Percentiles rank a stretch among this genome's conserved stretches.
phyloP scores from a whole-genome alignment of 2,888 invertebrate genomes.

The Ceriagrion tenellum region DNA sequence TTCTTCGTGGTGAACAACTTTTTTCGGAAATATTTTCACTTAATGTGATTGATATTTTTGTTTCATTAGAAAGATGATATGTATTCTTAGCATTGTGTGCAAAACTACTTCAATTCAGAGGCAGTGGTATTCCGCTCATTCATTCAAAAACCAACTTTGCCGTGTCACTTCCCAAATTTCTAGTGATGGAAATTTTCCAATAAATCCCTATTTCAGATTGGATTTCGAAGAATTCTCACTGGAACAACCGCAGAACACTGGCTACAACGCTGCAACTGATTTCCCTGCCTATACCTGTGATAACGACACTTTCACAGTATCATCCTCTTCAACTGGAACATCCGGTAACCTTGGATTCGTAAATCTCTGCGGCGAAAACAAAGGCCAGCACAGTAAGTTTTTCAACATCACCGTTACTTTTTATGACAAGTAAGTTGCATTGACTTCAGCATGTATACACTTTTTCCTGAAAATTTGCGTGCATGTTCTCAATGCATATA shows the following conservation, averaged over 20 bases:
- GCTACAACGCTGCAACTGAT: conserved; percentile 73
- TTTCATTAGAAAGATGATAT: too few species aligned
- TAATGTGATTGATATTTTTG: too few species aligned
- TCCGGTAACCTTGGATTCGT: conserved; percentile 35
- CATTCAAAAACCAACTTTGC: neutral
- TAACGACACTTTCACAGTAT: conserved; percentile 80
- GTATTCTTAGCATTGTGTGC: neutral
- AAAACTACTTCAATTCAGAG: neutral
- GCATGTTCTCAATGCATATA: too few species aligned
- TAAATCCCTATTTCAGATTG: conserved; percentile 75
- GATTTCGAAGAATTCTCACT: conserved; percentile 82
- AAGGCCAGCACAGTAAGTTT: conserved; percentile 82
- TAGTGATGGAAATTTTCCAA: neutral
- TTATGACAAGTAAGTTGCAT: too few species aligned
- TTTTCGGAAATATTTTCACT: too few species aligned
- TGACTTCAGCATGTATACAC: too few species aligned
- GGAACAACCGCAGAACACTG: conserved; percentile 78
- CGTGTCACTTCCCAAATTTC: too few species aligned
- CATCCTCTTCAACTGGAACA: neutral
- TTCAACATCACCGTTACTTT: too few species aligned
- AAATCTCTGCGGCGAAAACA: conserved; percentile 83
- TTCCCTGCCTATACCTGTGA: conserved; percentile 77
- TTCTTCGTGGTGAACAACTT: too few species aligned
- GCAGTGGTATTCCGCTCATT: neutral
- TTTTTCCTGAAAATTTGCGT: too few species aligned